Evolutionary conservation across 2,797 vertebrate genomes (phyloP), one percentile per base, ranked within the genome.

Genomic region (Taeniopygia guttata): DNA sequence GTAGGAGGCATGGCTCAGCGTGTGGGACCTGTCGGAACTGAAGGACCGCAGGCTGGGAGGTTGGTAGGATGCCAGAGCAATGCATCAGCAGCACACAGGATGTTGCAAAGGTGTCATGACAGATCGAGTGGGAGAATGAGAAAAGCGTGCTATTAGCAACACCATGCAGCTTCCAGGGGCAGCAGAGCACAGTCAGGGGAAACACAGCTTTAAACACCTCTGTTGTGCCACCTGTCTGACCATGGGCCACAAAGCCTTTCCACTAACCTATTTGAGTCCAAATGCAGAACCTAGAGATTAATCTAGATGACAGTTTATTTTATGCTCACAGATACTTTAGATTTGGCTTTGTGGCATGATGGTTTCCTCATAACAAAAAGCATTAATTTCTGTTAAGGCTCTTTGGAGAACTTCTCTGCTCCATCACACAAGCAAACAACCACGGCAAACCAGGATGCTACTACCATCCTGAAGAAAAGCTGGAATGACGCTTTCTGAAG

Each of bases 21-120:
- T 98, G 98, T 99, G 99, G 60, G 99, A 99, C 98, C 99, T 98
- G 98, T 99, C 99, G 67, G 98, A 98, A 98, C 99, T 99, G 98
- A 98, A 98, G 97, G 96, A 97, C 88, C 98, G 98, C 87, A 98
- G 95, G 96, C 97, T 98, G 98, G 96, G 77, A 95, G 97, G 97
- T 98, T 97, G 97, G 96, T 95, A 90, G 96, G 92, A 94, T 95
- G 96, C 82, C 97, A 96, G 58, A 97, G 95, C 94, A 97, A 96
- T 64, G 83, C 46, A 95, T 77, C 97, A 94, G 96, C 97, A 95
- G 97, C 88, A 86, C 96, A 88, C 83, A 94, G 67, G 93, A 94
- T 96, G 95, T 94, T 97, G 97, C 77, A 95, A 96, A 96, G 96
- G 93, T 97, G 97, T 66, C 95, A 95, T 97, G 97, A 95, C 42